Conservation (phyloP, 2,113 vertebrate species). For the Phoxinus phoxinus region DNA sequence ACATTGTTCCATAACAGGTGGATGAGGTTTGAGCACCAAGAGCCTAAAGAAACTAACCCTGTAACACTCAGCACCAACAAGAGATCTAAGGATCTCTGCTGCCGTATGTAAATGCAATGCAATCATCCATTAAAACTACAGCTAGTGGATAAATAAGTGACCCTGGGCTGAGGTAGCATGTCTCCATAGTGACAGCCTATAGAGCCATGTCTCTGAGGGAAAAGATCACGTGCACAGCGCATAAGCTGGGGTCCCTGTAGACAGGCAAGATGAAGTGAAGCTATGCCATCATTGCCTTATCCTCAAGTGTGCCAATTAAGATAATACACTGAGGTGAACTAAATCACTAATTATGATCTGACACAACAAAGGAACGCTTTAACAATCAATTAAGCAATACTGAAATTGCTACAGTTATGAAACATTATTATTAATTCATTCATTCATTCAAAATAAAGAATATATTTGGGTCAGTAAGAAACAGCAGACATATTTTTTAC, state of each 20-base stretch:
- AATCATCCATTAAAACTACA: constrained; percentile 25
- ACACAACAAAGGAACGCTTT: not conserved
- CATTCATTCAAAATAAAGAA: not conserved
- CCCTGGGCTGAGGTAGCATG: constrained; percentile 21
- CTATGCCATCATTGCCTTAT: not conserved
- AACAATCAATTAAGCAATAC: constrained; percentile 19
- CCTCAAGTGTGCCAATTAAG: not conserved
- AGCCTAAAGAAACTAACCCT: not conserved
- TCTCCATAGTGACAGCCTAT: constrained; percentile 47
- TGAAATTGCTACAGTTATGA: not conserved
- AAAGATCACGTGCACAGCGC: not conserved
- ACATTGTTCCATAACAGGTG: not conserved
- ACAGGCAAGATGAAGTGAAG: constrained; percentile 1
- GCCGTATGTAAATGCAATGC: constrained; percentile 18
- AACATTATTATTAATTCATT: not conserved
- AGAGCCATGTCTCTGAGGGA: constrained; percentile 23
- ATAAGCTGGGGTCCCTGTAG: not conserved
- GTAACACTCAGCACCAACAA: not conserved
- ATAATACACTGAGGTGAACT: constrained; percentile 4
- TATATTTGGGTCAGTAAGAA: not conserved
- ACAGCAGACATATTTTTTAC: not conserved
- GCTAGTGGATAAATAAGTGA: not conserved
- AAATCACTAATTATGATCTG: not conserved
- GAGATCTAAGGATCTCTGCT: not conserved
- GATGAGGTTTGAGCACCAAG: not conserved